phyloP scores from a whole-genome alignment of 2,888 invertebrate genomes.

The Tenthredo notha region DNA sequence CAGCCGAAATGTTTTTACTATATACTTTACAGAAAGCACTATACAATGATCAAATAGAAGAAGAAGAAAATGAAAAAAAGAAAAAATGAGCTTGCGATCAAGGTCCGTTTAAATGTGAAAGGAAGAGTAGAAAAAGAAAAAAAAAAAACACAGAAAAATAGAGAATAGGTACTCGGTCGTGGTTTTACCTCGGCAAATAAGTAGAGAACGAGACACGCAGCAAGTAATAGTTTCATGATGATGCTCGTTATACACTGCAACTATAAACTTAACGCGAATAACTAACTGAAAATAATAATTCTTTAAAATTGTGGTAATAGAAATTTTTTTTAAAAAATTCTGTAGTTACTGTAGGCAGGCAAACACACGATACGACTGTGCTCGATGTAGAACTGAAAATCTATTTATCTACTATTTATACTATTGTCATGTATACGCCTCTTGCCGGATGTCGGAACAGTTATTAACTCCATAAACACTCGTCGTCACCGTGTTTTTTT shows the following conservation, averaged over 20 bases:
- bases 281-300: neutral
- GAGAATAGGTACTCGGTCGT: neutral
- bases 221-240: slow-evolving; percentile 20
- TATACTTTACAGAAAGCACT: neutral
- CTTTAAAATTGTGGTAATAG: neutral
- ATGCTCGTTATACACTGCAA: too few relatives aligned
- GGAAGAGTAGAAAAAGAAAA: too few relatives aligned
- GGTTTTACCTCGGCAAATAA: slow-evolving; percentile 26
- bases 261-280: neutral
- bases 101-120: too few relatives aligned
- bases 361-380: slow-evolving; percentile 5
- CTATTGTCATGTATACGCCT: slow-evolving; percentile 16
- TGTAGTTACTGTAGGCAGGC: neutral
- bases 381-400: neutral
- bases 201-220: slow-evolving; percentile 1
- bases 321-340: neutral
- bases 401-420: slow-evolving; percentile 41
- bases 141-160: too few relatives aligned
- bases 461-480: slow-evolving; percentile 34
- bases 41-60: too few relatives aligned
- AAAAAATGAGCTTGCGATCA: neutral
- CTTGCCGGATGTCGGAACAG: slow-evolving; percentile 27
- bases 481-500: neutral
- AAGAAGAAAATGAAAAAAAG: neutral
- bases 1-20: neutral